Base-by-base conservation (phyloP, 2,113 vertebrate genomes). In the Orycteropus afer region DNA sequence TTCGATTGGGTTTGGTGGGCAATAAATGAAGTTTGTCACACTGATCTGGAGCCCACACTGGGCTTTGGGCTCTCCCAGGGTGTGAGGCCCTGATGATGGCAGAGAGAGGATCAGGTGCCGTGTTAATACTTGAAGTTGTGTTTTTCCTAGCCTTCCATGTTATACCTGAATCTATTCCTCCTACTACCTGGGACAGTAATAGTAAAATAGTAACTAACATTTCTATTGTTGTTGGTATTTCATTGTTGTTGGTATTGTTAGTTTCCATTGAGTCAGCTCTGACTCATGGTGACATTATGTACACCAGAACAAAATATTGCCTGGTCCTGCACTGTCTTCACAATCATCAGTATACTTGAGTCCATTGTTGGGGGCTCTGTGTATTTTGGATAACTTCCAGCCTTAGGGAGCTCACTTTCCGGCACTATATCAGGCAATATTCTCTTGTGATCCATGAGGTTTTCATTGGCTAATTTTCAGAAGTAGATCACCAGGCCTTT, bases 71-170 rank as follows among this genome's bases (percentile, higher is more conserved):
- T 82, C 3, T 4, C 29, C 47, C 0, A 0, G 17, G 27, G 51
- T 40, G 14, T 9, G 49, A 63, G 61, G 55, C 3, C 49, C 69
- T 74, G 40, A 0, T 1, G 23, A 47, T 45, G 8, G 37, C 0
- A 2, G 20, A 40, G 29, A 63, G 29, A 59, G 4, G 1, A 0
- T 37, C 25, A 0, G 0, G 3, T 29, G 27, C 23, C 23, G 0
- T 0, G 32, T 32, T 23, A 7, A 29, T 27, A 6, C 17, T 91
- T 78, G 45, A 42, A 5, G 20, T 0, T 29, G 22, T 55, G n/a
- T 45, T 83, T 61, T 32, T 69, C 67, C 29, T 15, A 40, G 73
- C 67, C 71, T 91, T 61, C 45, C 0, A 2, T 47, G 67, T 59
- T 51, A 15, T 8, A 7, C 59, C 61, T 59, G 45, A 79, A 67